Conservation (phyloP, 2,797 vertebrate genomes). For the Tachyglossus aculeatus region DNA sequence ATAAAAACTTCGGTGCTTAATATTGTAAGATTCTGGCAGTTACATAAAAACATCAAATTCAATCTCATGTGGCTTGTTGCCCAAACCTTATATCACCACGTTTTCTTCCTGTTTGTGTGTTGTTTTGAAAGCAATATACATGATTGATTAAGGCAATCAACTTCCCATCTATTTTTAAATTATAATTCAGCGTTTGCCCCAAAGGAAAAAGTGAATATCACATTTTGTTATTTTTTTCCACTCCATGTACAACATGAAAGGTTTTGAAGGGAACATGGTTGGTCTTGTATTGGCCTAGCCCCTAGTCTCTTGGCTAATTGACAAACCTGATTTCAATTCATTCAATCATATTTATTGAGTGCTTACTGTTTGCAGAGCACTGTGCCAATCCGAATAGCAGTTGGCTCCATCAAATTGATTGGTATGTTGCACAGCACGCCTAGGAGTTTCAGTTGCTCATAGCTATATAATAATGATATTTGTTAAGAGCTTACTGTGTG, state of each 20-base stretch:
- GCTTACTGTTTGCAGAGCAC: too few relatives aligned
- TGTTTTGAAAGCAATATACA: slow-evolving; percentile 42
- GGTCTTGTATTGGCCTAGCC: too few relatives aligned
- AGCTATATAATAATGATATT: too few relatives aligned
- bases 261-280: neutral
- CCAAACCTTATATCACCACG: slow-evolving; percentile 27
- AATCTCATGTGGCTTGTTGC: slow-evolving; percentile 43
- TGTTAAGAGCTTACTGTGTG: too few relatives aligned
- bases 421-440: too few relatives aligned
- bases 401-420: too few relatives aligned
- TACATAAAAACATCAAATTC: slow-evolving; percentile 41
- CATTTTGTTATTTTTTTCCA: slow-evolving; percentile 8
- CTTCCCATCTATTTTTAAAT: neutral
- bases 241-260: neutral
- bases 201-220: neutral
- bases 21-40: slow-evolving; percentile 56
- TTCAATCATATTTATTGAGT: too few relatives aligned
- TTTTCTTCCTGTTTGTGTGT: slow-evolving; percentile 30
- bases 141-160: slow-evolving; percentile 50
- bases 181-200: neutral
- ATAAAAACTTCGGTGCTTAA: slow-evolving; percentile 60
- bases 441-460: too few relatives aligned
- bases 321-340: too few relatives aligned
- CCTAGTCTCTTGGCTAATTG: too few relatives aligned
- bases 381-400: too few relatives aligned